Conservation (phyloP, 2,797 vertebrate genomes). For the Enteromius radiatus region DNA sequence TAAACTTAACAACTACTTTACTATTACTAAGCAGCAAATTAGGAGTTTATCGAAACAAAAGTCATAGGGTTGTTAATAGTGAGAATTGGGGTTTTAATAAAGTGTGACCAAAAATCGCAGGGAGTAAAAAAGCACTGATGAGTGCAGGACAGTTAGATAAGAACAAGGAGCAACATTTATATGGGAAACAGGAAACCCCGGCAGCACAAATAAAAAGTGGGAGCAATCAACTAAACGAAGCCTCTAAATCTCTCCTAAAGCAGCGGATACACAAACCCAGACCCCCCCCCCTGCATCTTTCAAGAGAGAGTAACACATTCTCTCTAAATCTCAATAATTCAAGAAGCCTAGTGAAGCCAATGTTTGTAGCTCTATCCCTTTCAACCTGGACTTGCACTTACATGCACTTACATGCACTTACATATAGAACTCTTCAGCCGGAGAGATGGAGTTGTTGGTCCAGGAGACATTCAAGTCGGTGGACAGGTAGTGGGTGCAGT, state of each 20-base stretch:
- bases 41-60: background rate
- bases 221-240: conserved; percentile 61
- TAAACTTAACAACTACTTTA: background rate
- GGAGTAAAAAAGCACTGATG: conserved; percentile 14
- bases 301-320: background rate
- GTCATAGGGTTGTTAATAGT: background rate
- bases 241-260: conserved; percentile 46
- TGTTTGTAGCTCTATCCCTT: conserved; percentile 29
- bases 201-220: conserved; percentile 66
- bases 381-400: conserved; percentile 17
- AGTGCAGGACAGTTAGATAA: conserved; percentile 42
- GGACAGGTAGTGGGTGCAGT: conserved; percentile 91
- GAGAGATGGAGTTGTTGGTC: conserved; percentile 88
- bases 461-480: conserved; percentile 86
- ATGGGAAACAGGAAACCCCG: conserved; percentile 76
- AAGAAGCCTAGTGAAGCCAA: background rate
- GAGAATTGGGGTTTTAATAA: background rate
- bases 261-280: conserved; percentile 30
- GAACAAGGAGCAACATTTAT: conserved; percentile 65
- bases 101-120: background rate
- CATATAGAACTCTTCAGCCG: conserved; percentile 98
- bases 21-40: background rate
- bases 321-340: background rate
- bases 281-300: background rate
- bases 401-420: conserved; percentile 89